Base-by-base conservation (phyloP, 1,140 invertebrate species). In the Melitaea cinxia region DNA sequence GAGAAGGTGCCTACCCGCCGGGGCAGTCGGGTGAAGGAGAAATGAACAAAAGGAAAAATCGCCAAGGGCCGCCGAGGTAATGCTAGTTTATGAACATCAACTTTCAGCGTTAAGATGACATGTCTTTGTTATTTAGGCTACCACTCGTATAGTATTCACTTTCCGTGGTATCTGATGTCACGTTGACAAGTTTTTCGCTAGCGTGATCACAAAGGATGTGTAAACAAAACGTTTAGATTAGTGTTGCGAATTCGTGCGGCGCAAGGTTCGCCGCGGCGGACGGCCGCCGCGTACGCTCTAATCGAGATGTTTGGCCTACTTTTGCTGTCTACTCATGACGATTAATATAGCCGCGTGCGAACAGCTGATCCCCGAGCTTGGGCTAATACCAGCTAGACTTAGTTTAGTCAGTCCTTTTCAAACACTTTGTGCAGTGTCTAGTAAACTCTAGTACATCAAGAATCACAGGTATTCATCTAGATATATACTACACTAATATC, bases 31-130 rank as follows among this genome's bases (percentile, higher is more conserved):
- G 90, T 84, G 91, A 91, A 78, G 88, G 89, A 83, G 88, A 91
- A 75, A 93, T 92, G 92, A 93, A 92, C 79, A 92, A 93, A 82
- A 88, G 92, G 72, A 93, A 93, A 92, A 92, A 89, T 85, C 91
- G 93, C 76, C 92, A 92, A 88, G 91, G 89, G 75, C 89, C 92
- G 80, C 88, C 91, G 82, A 92, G 92, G 92, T 90, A 92, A 92
- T 86, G 76, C 68, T 70, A 75, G 72, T 81, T 82, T 85, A 80
- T 68, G 68, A 77, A 73, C 71, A 78, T 56, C 59, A 83, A 84
- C 73, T 83, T 86, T 79, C 75, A 79, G 73, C 62, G 68, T 69
- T 77, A 54, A 72, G 71, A 73, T 87, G 85, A 88, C 88, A 88
- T 88, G 80, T 86, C 88, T 90, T 88, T 88, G 88, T 88, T 88